phyloP scores from a whole-genome alignment of 92 coral and sea anemone species.

The Isaurus tuberculatus region DNA sequence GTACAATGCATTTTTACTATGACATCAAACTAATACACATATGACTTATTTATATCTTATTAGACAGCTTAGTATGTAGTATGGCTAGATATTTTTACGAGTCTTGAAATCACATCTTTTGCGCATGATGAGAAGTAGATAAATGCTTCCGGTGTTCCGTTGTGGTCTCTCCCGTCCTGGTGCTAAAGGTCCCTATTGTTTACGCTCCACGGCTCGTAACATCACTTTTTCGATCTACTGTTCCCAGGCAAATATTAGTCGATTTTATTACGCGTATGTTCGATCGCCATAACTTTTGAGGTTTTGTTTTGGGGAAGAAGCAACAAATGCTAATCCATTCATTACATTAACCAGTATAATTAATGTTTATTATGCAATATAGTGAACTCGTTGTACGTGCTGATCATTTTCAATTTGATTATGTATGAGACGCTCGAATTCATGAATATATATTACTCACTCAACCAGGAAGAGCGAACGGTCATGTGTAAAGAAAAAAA shows the following conservation, averaged over 20 bases:
- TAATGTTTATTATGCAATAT: constrained; percentile 40
- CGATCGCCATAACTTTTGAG: constrained; percentile 24
- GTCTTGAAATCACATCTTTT: too few species aligned
- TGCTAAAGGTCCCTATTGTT: too few species aligned
- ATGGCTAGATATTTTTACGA: too few species aligned
- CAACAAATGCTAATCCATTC: constrained; percentile 42
- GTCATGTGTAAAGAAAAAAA: constrained; percentile 38
- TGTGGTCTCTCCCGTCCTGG: too few species aligned
- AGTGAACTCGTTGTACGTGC: constrained; percentile 41
- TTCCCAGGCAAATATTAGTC: constrained; percentile 32
- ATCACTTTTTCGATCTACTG: constrained; percentile 40
- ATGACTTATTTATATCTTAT: too few species aligned
- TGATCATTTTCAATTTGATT: constrained; percentile 43
- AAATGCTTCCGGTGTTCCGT: too few species aligned
- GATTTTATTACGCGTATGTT: constrained; percentile 14
- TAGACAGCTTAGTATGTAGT: too few species aligned
- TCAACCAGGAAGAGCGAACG: constrained; percentile 47
- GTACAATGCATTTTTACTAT: too few species aligned
- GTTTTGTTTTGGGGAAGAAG: constrained; percentile 42
- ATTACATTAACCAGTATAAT: constrained; percentile 29
- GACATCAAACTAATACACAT: too few species aligned
- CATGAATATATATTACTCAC: constrained; percentile 41
- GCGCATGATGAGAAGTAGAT: too few species aligned
- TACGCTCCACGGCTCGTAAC: constrained; percentile 36
- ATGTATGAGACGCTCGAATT: constrained; percentile 40